phyloP scores from a whole-genome alignment of 2,797 vertebrate species.

The Sebastes kiyomatsui region DNA sequence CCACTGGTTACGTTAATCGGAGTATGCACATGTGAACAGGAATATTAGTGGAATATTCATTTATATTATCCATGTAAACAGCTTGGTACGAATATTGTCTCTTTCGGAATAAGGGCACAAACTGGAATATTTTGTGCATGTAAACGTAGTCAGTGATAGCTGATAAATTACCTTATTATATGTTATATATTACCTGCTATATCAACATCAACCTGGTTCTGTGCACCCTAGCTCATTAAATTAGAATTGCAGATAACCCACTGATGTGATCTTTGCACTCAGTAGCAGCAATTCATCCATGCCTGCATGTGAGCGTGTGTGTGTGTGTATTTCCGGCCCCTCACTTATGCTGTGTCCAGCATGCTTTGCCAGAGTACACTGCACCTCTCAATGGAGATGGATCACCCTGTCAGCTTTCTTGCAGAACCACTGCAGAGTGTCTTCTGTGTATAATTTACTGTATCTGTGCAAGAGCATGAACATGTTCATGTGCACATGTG shows the following conservation, averaged over 20 bases:
- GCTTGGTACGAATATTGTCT: background rate
- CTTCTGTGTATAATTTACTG: constrained; percentile 42
- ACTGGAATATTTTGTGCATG: background rate
- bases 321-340: constrained; percentile 3
- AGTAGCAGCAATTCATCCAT: constrained; percentile 8
- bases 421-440: constrained; percentile 35
- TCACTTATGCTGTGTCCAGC: constrained; percentile 32
- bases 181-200: background rate
- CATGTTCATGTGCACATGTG: background rate
- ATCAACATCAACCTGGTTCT: background rate
- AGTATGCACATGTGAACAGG: background rate
- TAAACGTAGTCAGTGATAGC: background rate
- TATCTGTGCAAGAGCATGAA: constrained; percentile 7
- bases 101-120: background rate
- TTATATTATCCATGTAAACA: background rate
- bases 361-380: constrained; percentile 46
- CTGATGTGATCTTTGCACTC: constrained; percentile 27
- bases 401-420: constrained; percentile 70
- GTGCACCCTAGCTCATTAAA: constrained; percentile 4
- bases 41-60: too few relatives aligned
- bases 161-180: background rate
- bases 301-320: background rate
- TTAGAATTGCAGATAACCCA: constrained; percentile 30
- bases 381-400: constrained; percentile 65
- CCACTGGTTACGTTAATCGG: background rate